phyloP scores from a whole-genome alignment of 2,888 invertebrate genomes.

The Orthosia cruda region DNA sequence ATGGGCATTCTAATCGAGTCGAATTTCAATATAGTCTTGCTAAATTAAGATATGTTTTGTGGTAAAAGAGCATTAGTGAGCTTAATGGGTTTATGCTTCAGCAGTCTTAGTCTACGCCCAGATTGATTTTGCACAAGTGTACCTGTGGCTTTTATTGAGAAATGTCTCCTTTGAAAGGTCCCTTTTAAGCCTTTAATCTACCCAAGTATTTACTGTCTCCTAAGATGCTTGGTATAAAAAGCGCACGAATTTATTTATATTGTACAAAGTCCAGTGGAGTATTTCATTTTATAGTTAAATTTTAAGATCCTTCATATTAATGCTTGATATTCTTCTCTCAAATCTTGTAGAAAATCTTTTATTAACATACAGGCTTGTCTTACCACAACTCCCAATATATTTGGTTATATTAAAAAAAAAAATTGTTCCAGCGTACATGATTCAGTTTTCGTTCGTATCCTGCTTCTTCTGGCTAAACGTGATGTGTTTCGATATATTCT shows the following conservation, averaged over 20 bases:
- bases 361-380: background rate
- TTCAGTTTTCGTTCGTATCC: conserved; percentile 93
- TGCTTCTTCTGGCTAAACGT: conserved; percentile 94
- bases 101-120: background rate
- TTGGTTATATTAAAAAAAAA: background rate
- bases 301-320: background rate
- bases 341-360: background rate
- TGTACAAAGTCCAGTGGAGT: background rate
- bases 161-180: conserved; percentile 9
- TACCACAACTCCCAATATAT: background rate
- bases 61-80: background rate
- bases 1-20: background rate
- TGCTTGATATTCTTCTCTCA: background rate
- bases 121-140: background rate
- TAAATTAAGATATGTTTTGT: conserved; percentile 1
- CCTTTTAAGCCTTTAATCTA: conserved; percentile 5
- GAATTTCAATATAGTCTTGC: background rate
- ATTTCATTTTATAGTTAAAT: background rate
- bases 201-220: conserved; percentile 4
- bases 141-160: background rate
- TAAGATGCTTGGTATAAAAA: background rate
- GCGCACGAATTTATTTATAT: background rate
- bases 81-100: background rate
- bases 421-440: conserved; percentile 92
- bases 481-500: conserved; percentile 93